phyloP scores from a whole-genome alignment of 2,888 invertebrate genomes.

The Sphaerophoria rueppellii region DNA sequence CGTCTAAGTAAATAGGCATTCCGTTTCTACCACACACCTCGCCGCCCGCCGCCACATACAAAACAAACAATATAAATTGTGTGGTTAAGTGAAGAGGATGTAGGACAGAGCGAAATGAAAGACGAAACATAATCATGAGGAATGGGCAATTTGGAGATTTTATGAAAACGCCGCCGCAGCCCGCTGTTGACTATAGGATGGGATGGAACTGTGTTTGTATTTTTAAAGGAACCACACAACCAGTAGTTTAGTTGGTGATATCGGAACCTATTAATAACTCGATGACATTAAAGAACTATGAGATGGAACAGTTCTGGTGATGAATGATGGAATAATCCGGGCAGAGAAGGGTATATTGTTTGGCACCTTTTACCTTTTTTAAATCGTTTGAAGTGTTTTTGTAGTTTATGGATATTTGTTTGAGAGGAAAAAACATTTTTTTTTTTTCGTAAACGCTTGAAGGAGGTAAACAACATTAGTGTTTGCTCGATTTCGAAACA shows the following conservation, averaged over 20 bases:
- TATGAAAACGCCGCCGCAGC: slow-evolving; percentile 3
- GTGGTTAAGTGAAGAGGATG: slow-evolving; percentile 4
- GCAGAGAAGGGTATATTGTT: neutral
- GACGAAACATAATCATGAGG: neutral
- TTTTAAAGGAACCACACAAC: neutral
- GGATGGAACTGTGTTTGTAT: neutral
- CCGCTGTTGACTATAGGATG: neutral
- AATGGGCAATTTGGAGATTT: slow-evolving; percentile 16
- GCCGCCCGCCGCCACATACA: neutral
- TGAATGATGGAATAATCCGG: neutral
- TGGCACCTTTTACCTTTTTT: slow-evolving; percentile 22
- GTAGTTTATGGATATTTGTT: slow-evolving; percentile 2
- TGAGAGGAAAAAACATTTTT: neutral
- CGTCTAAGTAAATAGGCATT: slow-evolving; percentile 17
- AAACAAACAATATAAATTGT: neutral
- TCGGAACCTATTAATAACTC: slow-evolving; percentile 25
- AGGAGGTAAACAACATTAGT: slow-evolving; percentile 16
- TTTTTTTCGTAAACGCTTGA: neutral
- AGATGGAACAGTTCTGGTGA: neutral
- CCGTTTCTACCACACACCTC: neutral
- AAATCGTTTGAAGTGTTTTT: slow-evolving; percentile 14
- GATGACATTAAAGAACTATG: neutral
- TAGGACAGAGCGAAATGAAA: too few relatives aligned
- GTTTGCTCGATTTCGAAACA: slow-evolving; percentile 12
- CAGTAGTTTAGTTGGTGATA: neutral